Evolutionary conservation across 2,888 invertebrate species (phyloP).

Genomic region (Cheiracanthium punctorium): DNA sequence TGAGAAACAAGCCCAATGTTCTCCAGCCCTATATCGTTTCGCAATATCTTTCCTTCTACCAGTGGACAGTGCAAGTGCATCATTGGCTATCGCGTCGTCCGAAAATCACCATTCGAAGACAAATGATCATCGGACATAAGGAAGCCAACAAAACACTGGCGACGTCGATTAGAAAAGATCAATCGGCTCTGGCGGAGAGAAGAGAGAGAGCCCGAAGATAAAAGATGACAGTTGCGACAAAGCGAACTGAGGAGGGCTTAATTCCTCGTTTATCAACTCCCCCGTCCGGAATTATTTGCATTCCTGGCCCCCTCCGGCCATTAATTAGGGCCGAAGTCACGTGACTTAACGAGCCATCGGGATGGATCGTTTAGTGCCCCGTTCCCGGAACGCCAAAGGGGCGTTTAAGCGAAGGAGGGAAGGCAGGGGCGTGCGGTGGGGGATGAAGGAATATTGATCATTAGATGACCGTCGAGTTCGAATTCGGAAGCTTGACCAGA

Average conservation of each 20-base stretch:
- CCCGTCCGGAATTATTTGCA: constrained; percentile 67
- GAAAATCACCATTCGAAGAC: neutral
- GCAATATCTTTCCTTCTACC: neutral
- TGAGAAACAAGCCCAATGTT: too few relatives aligned
- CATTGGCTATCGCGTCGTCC: neutral
- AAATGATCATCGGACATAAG: neutral
- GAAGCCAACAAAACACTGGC: neutral
- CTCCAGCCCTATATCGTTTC: too few relatives aligned
- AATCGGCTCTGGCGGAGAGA: neutral
- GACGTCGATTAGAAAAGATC: neutral
- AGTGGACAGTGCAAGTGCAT: neutral
- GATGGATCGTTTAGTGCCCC: constrained; percentile 43
- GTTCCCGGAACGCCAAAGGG: constrained; percentile 12
- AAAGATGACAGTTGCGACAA: constrained; percentile 64
- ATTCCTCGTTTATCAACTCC: constrained; percentile 69
- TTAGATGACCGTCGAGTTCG: constrained; percentile 8
- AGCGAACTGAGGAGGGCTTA: constrained; percentile 69
- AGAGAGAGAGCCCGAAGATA: constrained; percentile 58
- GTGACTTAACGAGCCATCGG: constrained; percentile 56
- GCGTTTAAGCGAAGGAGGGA: constrained; percentile 5
- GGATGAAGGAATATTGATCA: constrained; percentile 1
- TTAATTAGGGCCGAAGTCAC: constrained; percentile 69
- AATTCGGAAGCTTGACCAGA: constrained; percentile 16
- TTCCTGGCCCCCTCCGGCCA: constrained; percentile 67
- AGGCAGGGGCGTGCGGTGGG: neutral